These are phyloP conservation scores for Engystomops pustulosus DNA, from an alignment of 2,113 vertebrate genomes.

Conservation along the genomic window DNA sequence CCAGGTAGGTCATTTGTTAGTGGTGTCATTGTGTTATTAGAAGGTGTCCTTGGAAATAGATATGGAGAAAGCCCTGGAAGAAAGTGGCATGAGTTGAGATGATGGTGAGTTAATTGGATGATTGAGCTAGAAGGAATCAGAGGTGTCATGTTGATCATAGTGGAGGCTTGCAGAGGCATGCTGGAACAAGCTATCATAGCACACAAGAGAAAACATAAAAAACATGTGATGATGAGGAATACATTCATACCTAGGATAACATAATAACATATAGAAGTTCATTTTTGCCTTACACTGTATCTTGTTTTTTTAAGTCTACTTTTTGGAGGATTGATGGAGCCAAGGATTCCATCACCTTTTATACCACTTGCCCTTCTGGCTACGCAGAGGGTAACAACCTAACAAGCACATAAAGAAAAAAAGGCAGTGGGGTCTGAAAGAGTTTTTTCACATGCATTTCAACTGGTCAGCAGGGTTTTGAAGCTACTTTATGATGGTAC, in stretches of 20 bases:
- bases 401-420: neutral
- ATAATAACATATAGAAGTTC: neutral
- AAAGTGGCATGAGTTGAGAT: too few species aligned
- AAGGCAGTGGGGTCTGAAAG: neutral
- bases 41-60: conserved; percentile 23
- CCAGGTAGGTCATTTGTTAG: conserved; percentile 7
- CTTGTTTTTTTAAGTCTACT: neutral
- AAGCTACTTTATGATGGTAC: neutral
- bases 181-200: neutral
- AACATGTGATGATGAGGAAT: neutral
- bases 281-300: neutral
- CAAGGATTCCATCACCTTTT: neutral
- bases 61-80: neutral
- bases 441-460: neutral
- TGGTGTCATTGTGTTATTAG: conserved; percentile 9
- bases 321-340: neutral
- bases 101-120: conserved; percentile 13
- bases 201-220: neutral
- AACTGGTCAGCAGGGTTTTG: neutral
- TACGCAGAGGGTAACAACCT: neutral
- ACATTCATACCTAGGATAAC: too few species aligned
- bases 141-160: conserved; percentile 2
- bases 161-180: neutral
- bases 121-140: neutral
- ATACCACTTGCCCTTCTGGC: neutral